Conservation (phyloP, 92 coral and sea anemone species). For the Siderastrea siderea region DNA sequence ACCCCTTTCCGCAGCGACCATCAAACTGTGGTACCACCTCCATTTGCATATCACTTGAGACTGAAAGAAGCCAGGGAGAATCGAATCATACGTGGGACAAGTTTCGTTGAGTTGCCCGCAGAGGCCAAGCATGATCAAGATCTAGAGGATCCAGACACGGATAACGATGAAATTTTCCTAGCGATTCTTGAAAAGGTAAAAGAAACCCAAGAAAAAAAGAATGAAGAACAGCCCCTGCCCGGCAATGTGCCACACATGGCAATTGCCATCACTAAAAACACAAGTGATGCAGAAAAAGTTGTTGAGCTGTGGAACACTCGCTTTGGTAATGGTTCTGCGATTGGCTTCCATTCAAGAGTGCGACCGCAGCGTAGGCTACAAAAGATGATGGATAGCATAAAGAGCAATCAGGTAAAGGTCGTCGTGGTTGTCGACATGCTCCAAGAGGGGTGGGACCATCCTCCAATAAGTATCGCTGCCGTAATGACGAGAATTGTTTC, state of each 20-base stretch:
- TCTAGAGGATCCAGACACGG: background rate
- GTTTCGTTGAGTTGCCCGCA: background rate
- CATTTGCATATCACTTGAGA: conserved; percentile 18
- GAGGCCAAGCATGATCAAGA: background rate
- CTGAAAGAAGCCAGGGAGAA: conserved; percentile 17
- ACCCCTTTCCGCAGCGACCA: conserved; percentile 61
- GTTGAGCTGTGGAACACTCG: background rate
- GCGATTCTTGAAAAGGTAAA: conserved; percentile 23
- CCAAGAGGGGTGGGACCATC: conserved; percentile 60
- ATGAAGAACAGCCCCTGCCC: conserved; percentile 14
- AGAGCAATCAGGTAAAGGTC: conserved; percentile 15
- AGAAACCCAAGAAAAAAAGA: conserved; percentile 5
- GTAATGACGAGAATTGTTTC: conserved; percentile 39
- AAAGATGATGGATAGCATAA: conserved; percentile 18
- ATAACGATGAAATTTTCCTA: background rate
- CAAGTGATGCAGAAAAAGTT: conserved; percentile 10
- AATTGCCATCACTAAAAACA: conserved; percentile 47
- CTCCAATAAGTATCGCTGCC: conserved; percentile 54
- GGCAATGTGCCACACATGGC: conserved; percentile 63
- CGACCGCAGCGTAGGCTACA: background rate
- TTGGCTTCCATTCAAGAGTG: background rate
- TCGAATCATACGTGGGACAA: conserved; percentile 48
- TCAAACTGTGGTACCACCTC: background rate
- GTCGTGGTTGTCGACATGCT: conserved; percentile 43
- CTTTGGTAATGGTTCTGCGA: background rate